These are phyloP conservation scores for Pogonocichla stellata DNA, from an alignment of 2,113 vertebrate genomes.

Conservation along the genomic window DNA sequence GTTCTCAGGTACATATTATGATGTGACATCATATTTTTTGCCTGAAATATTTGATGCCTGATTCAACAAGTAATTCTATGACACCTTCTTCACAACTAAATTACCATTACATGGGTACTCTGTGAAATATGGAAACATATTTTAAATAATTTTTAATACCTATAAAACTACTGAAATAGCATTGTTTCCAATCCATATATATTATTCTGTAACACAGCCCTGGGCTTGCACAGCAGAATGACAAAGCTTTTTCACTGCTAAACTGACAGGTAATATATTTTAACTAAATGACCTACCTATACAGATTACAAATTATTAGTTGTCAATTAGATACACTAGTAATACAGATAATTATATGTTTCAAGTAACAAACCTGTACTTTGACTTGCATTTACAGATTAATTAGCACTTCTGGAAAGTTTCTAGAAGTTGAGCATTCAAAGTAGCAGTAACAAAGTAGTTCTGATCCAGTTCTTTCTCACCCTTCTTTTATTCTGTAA, in stretches of 20 bases:
- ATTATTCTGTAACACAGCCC: background rate
- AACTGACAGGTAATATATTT: slow-evolving; percentile 34
- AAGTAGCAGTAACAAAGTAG: slow-evolving; percentile 21
- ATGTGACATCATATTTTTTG: background rate
- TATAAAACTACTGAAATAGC: background rate
- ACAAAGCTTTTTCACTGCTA: background rate
- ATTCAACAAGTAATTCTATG: background rate
- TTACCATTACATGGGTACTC: background rate
- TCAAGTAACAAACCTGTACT: slow-evolving; percentile 31
- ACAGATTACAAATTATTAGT: slow-evolving; percentile 25
- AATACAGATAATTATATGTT: slow-evolving; percentile 58
- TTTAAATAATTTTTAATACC: background rate
- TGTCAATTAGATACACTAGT: slow-evolving; percentile 51
- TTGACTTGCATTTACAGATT: slow-evolving; percentile 52
- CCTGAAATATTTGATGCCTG: background rate
- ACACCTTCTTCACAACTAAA: background rate
- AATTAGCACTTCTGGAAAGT: slow-evolving; percentile 65
- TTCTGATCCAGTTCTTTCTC: background rate
- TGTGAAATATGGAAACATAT: background rate
- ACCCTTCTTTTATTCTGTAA: background rate
- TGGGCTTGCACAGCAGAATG: background rate
- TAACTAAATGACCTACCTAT: slow-evolving; percentile 17
- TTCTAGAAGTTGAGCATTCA: slow-evolving; percentile 45
- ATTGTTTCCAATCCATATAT: background rate
- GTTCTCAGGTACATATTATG: background rate